Base-by-base conservation (phyloP, 1,140 invertebrate genomes). In the Zaprionus vittiger region DNA sequence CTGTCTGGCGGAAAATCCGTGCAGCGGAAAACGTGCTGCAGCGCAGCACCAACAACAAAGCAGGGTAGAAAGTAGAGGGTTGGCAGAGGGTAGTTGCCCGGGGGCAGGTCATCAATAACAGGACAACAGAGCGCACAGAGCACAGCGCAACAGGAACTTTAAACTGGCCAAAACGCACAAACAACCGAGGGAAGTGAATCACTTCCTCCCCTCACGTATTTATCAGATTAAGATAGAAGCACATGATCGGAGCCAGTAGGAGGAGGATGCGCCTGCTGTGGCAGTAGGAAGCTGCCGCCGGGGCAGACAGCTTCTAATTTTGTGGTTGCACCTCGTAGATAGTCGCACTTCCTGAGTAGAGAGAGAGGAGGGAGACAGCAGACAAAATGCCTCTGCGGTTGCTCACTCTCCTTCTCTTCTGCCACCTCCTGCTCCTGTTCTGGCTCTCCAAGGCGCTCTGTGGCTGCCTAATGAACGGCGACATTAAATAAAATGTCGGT, bases 401-500 rank as follows among this genome's bases (percentile, higher is more conserved):
- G 54, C 49, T 41, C 59, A 65, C 54, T 3, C 52, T 9, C 11
- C 34, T 26, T 12, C 38, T 5, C 17, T 9, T 9, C 14, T 17
- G 6, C 28, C 26, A 34, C 9, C 31, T 34, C 2, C 31, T 11
- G 5, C 5, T 31, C 55, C 17, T 22, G 24, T 9, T 63, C 52
- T 61, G 44, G 37, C 77, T 74, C 41, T 44, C n/a, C n/a, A 47
- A 47, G 41, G n/a, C 63, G 70, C 60, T 54, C 67, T 85, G 84
- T 55, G 72, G 78, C 68, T 78, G 84, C 72, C 85, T 89, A 89
- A 89, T 89, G 84, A 89, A 90, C 84, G 81, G 79, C 78, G 84
- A 81, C 84, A 87, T 87, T 87, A 87, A 87, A 87, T 87, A 90
- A 87, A 87, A 87, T 89, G 84, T 89, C 75, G 84, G 84, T 87